Base-by-base conservation (phyloP, 2,797 vertebrate genomes). In the Xerus rutilus region DNA sequence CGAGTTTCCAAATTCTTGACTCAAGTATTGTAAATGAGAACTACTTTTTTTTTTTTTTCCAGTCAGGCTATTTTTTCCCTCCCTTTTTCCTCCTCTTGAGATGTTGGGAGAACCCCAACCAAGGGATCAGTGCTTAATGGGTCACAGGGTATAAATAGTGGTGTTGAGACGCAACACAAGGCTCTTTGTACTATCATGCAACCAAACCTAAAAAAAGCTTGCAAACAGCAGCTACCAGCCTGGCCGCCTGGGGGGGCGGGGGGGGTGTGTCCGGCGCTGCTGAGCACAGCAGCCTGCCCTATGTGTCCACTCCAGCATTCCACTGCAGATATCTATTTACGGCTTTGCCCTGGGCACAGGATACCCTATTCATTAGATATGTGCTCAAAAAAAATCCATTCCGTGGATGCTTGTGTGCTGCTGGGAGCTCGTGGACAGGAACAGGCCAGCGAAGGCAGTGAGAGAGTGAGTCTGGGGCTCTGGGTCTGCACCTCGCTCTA, bases 1-100 rank as follows among this genome's bases (percentile, higher is more conserved):
- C 97, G 47, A 92, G 96, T 97, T 97, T 96, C 97, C 93, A 97
- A 96, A 98, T 98, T 97, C 97, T 95, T 97, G 96, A 97, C 96
- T 97, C 76, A 25, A 96, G 96, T 84, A 87, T 95, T 91, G 91
- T 97, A 98, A 97, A 93, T 87, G 96, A 97, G 95, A 94, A 83
- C 89, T 64, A 14, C 5, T 25, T 5, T 35, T 43, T 62, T 30
- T 91, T 77, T 79, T 74, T 72, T 59, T 47, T 15, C 65, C 49
- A 89, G 70, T 59, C 69, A 45, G 70, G 86, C 93, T 96, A 91
- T 96, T 97, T 95, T 88, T 86, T 30, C 35, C 32, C 76, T 30
- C 18, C 43, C 3, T 11, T 45, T 64, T 64, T 35, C 82, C 35
- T 49, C 57, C 64, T 95, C 83, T 93, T 5, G 79, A 94, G 88